Percentiles rank a stretch among this genome's conserved stretches.
phyloP scores from a whole-genome alignment of 2,797 vertebrate genomes.

The Peromyscus aztecus region DNA sequence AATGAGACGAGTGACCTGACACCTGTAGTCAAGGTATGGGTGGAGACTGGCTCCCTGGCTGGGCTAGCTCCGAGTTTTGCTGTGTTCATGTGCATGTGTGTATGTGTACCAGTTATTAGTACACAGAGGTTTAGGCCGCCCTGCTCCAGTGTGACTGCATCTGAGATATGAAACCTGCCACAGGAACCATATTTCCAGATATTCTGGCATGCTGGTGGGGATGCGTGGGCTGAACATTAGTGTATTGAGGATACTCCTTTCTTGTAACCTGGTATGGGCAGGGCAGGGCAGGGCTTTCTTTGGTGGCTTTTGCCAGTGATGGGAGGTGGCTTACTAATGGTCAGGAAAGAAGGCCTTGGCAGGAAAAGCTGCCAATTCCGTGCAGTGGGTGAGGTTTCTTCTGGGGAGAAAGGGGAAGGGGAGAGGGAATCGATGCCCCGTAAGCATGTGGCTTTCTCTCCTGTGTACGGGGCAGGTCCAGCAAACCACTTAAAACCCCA shows the following conservation, averaged over 20 bases:
- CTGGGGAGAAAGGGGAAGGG: neutral
- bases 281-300: neutral
- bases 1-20: neutral
- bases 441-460: neutral
- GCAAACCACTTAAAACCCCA: slow-evolving; percentile 5
- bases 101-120: neutral
- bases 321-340: neutral
- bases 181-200: neutral
- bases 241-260: neutral
- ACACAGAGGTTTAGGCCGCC: too few species aligned
- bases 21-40: neutral
- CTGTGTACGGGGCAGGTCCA: neutral
- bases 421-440: neutral
- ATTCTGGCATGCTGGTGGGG: neutral
- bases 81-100: too few species aligned
- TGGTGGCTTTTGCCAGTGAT: neutral
- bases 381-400: neutral
- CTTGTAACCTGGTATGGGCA: neutral
- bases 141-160: neutral
- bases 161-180: neutral
- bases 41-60: neutral
- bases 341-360: slow-evolving; percentile 22
- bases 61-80: neutral
- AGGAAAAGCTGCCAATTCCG: neutral
- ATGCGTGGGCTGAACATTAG: too few species aligned